A percentile compares a stretch with the other conserved stretches of the same genome.
phyloP scores from a whole-genome alignment of 2,113 vertebrate species.

The Ceyx melanurus region DNA sequence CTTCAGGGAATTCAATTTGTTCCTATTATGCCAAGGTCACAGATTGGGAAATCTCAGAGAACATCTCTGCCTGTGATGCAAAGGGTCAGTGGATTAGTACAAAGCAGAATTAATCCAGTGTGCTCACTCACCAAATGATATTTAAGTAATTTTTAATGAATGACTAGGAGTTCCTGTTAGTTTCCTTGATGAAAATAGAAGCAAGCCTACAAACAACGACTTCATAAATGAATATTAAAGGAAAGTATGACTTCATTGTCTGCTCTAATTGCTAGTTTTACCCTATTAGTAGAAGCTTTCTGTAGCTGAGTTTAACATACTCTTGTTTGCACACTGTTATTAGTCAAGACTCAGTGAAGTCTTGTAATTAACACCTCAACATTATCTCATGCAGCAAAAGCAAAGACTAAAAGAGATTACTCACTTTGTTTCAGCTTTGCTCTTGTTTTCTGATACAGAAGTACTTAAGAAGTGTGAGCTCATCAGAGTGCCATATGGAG shows the following conservation, averaged over 20 bases:
- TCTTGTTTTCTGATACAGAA: conserved; percentile 81
- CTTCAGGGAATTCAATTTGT: conserved; percentile 77
- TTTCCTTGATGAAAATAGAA: conserved; percentile 76
- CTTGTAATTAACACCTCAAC: conserved; percentile 85
- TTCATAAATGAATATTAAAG: conserved; percentile 81
- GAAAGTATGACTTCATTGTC: conserved; percentile 80
- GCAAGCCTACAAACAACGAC: conserved; percentile 63
- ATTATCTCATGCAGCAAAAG: conserved; percentile 82
- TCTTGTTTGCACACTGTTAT: conserved; percentile 86
- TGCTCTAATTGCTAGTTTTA: conserved; percentile 81
- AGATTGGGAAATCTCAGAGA: conserved; percentile 68
- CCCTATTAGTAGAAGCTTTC: conserved; percentile 82
- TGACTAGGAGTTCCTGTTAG: conserved; percentile 60
- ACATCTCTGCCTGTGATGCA: conserved; percentile 75
- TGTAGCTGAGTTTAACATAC: conserved; percentile 78
- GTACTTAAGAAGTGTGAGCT: conserved; percentile 77
- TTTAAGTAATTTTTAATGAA: conserved; percentile 79
- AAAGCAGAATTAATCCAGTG: conserved; percentile 78
- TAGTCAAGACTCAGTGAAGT: conserved; percentile 82
- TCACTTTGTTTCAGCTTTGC: conserved; percentile 82
- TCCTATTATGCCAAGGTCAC: conserved; percentile 74
- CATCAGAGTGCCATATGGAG: conserved; percentile 75
- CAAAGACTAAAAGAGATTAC: conserved; percentile 82
- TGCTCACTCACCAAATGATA: conserved; percentile 68
- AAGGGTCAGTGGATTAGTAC: conserved; percentile 78